A percentile compares a stretch with the other conserved stretches of the same genome.
Conservation (phyloP, 2,888 invertebrate genomes). For the Oscheius sp. region DNA sequence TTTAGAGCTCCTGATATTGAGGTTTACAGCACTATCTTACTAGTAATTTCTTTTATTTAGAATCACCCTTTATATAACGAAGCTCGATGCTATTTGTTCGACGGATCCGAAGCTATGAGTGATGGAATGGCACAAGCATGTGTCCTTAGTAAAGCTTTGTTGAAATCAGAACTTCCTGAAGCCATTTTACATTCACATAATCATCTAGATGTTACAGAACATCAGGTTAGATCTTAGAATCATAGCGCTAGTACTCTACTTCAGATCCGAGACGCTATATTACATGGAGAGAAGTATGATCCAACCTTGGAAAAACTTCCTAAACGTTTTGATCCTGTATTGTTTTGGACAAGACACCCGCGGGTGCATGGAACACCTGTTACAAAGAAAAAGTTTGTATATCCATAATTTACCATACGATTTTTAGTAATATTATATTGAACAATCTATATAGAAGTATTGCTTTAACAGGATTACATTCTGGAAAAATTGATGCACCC, state of each 20-base stretch:
- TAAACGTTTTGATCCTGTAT: slow-evolving; percentile 66
- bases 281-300: slow-evolving; percentile 69
- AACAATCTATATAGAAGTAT: slow-evolving; percentile 65
- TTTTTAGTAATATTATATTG: slow-evolving; percentile 69
- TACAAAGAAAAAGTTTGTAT: slow-evolving; percentile 63
- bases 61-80: slow-evolving; percentile 64
- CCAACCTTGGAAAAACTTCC: slow-evolving; percentile 68
- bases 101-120: slow-evolving; percentile 63
- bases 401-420: neutral
- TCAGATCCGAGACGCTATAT: slow-evolving; percentile 64
- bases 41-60: slow-evolving; percentile 40
- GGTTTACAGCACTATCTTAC: slow-evolving; percentile 20
- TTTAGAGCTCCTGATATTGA: slow-evolving; percentile 43
- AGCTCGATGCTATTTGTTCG: slow-evolving; percentile 60
- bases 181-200: slow-evolving; percentile 47
- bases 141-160: slow-evolving; percentile 58
- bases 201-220: slow-evolving; percentile 50
- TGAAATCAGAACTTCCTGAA: slow-evolving; percentile 58
- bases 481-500: slow-evolving; percentile 42
- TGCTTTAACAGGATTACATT: slow-evolving; percentile 51
- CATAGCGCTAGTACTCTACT: neutral
- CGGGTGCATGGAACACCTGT: slow-evolving; percentile 69
- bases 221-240: slow-evolving; percentile 40
- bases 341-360: slow-evolving; percentile 68
- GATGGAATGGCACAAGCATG: slow-evolving; percentile 70